Evolutionary conservation across 2,797 vertebrate genomes (phyloP).

Genomic region (Coilia nasus): DNA sequence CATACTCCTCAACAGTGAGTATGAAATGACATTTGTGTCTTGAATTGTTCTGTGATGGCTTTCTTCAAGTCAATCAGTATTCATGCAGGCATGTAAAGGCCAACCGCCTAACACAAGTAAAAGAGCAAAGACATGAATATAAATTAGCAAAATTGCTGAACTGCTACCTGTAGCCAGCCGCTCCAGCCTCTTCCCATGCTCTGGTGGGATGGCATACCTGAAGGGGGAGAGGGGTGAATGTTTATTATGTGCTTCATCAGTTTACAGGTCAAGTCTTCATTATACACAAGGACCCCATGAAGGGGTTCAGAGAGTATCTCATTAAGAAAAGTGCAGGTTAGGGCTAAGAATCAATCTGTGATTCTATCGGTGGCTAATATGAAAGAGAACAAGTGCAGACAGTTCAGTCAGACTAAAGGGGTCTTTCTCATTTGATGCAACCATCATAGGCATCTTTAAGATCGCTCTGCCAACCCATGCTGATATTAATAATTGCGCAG

Average conservation of each 20-base stretch:
- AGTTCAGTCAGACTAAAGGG: neutral
- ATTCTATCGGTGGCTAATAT: neutral
- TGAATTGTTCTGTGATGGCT: neutral
- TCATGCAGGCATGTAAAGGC: neutral
- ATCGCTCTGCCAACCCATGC: neutral
- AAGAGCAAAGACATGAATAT: constrained; percentile 15
- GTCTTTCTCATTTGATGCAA: neutral
- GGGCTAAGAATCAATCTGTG: neutral
- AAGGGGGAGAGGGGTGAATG: neutral
- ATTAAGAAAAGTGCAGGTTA: neutral
- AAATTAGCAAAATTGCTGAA: neutral
- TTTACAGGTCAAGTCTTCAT: constrained; percentile 7
- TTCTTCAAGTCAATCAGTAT: neutral
- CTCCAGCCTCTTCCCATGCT: constrained; percentile 81
- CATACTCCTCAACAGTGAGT: neutral
- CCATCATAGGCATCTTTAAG: neutral
- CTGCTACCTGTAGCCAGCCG: constrained; percentile 77
- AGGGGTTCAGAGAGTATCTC: neutral
- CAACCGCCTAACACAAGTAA: neutral
- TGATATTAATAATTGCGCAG: neutral
- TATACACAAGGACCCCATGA: neutral
- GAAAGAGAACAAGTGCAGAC: neutral
- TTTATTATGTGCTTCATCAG: constrained; percentile 12
- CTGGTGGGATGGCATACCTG: constrained; percentile 82
- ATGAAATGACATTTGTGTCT: neutral